These are phyloP conservation scores for Agrochola lychnidis DNA, from an alignment of 2,888 invertebrate genomes.

Conservation along the genomic window DNA sequence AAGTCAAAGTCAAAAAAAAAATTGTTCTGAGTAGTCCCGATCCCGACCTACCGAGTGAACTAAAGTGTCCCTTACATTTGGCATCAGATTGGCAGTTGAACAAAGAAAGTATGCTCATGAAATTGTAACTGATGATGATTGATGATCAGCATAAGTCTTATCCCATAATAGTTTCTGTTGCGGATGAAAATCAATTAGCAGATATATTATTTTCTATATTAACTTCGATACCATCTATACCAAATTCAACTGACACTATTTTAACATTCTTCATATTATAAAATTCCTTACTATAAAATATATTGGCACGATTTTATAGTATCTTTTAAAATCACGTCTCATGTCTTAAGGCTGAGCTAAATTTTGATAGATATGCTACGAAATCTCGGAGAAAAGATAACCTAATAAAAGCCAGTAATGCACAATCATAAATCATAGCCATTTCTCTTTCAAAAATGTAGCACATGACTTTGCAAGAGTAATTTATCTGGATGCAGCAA, in stretches of 20 bases:
- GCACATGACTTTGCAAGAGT: conserved; percentile 15
- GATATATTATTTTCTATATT: not conserved
- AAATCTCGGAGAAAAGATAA: conserved; percentile 43
- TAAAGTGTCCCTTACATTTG: not conserved
- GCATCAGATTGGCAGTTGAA: not conserved
- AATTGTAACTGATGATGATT: conserved; percentile 8
- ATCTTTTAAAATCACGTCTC: conserved; percentile 14
- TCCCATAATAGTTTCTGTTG: not conserved
- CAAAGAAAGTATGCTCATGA: conserved; percentile 1
- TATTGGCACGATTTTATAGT: not conserved
- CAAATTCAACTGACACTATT: not conserved
- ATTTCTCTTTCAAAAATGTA: conserved; percentile 32
- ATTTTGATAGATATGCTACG: conserved; percentile 28
- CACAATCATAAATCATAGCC: conserved; percentile 47
- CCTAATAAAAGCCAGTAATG: conserved; percentile 36
- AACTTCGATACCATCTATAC: not conserved
- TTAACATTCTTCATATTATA: not conserved
- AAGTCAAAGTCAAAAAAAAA: not conserved
- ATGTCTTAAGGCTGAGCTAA: conserved; percentile 6
- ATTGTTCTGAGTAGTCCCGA: not conserved
- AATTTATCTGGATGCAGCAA: conserved; percentile 48
- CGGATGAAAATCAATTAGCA: not conserved
- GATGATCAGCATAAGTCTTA: not conserved
- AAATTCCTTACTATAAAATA: conserved; percentile 7
- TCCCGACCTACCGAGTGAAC: not conserved